Evolutionary conservation across 2,797 vertebrate genomes (phyloP).

Genomic region (Peromyscus nudipes): DNA sequence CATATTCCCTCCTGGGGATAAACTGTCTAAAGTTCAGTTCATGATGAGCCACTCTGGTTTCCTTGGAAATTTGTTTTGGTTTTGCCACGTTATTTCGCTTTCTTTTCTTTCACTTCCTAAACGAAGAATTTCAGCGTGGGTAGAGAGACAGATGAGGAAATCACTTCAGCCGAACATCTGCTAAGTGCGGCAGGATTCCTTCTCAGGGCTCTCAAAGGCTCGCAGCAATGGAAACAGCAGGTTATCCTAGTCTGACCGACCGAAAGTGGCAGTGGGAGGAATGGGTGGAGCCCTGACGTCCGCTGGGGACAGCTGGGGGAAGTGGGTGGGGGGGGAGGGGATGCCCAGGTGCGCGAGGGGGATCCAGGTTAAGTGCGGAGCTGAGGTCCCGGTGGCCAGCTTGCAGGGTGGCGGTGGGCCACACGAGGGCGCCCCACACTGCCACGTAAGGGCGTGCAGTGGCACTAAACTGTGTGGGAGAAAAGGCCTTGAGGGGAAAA

Average conservation of each 20-base stretch:
- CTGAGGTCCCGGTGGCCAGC: background rate
- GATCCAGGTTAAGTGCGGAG: background rate
- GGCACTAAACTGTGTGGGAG: background rate
- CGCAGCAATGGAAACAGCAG: background rate
- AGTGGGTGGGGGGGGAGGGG: background rate
- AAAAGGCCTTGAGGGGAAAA: background rate
- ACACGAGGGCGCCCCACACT: constrained; percentile 65
- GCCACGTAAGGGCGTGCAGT: background rate
- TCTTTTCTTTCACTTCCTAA: constrained; percentile 10
- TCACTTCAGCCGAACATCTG: background rate
- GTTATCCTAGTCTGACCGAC: background rate
- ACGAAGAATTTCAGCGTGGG: background rate
- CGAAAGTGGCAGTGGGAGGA: background rate
- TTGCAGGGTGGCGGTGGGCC: background rate
- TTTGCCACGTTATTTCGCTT: background rate
- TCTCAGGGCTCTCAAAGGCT: background rate
- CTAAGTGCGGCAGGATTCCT: background rate
- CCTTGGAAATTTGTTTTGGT: background rate
- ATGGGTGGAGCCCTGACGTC: background rate
- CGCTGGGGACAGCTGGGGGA: background rate
- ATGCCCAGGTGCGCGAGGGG: background rate
- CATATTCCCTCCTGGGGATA: constrained; percentile 62
- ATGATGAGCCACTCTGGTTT: constrained; percentile 57
- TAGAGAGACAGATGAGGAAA: background rate
- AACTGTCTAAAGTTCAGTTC: constrained; percentile 72